These are phyloP conservation scores for Embiotoca jacksoni DNA, from an alignment of 2,113 vertebrate species.

Conservation along the genomic window DNA sequence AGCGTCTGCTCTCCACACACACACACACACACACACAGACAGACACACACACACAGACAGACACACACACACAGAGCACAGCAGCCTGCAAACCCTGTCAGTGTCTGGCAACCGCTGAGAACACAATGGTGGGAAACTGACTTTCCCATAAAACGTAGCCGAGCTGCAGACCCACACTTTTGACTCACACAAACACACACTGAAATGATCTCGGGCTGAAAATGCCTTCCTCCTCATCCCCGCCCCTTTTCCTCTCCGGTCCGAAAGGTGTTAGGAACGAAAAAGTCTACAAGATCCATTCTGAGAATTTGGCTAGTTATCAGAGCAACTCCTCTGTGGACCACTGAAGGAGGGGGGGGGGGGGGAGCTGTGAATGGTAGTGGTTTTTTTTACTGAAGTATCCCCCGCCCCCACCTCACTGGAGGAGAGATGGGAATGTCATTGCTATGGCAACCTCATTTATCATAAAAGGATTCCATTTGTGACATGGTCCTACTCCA, in stretches of 20 bases:
- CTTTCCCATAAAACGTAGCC: constrained; percentile 77
- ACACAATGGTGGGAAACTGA: constrained; percentile 83
- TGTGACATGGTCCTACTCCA: constrained; percentile 76
- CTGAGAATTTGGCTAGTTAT: constrained; percentile 85
- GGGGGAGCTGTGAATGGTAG: constrained; percentile 76
- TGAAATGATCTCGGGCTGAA: constrained; percentile 74
- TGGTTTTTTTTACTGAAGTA: constrained; percentile 54
- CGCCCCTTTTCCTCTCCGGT: constrained; percentile 76
- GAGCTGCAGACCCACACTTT: constrained; percentile 72
- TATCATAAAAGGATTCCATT: constrained; percentile 85
- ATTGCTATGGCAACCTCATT: constrained; percentile 88
- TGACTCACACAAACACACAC: constrained; percentile 74
- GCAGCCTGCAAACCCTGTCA: constrained; percentile 67
- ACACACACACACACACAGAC: constrained; percentile 7
- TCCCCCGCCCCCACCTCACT: constrained; percentile 77
- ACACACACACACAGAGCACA: constrained; percentile 50
- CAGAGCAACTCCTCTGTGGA: constrained; percentile 80
- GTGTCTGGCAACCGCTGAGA: constrained; percentile 87
- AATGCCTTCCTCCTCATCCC: constrained; percentile 71
- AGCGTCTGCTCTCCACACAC: constrained; percentile 57
- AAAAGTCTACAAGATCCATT: constrained; percentile 82
- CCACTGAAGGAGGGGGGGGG: constrained; percentile 31
- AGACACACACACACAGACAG: constrained; percentile 18
- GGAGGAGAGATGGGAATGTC: constrained; percentile 69
- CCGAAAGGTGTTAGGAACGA: constrained; percentile 77